Conservation (phyloP, 2,113 vertebrate species). For the Vireo altiloquus region DNA sequence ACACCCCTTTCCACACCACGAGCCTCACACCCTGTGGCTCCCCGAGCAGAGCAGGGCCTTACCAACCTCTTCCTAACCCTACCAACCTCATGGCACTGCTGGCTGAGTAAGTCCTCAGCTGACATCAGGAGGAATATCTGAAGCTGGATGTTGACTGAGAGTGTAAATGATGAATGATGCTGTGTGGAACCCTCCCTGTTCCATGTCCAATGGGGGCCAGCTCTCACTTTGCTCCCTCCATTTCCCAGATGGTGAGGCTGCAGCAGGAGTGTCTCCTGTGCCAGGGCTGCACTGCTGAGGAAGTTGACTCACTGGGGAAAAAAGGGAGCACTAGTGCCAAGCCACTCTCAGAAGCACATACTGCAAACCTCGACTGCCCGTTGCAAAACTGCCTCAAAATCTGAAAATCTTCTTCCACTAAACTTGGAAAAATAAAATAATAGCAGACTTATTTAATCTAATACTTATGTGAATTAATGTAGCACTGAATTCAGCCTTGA, state of each 20-base stretch:
- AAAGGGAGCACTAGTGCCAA: neutral
- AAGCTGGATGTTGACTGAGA: neutral
- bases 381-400: slow-evolving; percentile 18
- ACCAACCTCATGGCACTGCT: neutral
- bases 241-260: neutral
- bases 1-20: neutral
- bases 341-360: neutral
- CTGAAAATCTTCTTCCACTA: neutral
- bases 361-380: neutral
- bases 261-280: neutral
- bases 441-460: neutral
- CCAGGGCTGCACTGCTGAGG: neutral
- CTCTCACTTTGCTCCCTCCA: neutral
- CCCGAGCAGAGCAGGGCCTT: accelerated
- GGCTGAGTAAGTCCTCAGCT: neutral
- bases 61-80: neutral
- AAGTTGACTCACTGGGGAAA: slow-evolving; percentile 30
- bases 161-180: neutral
- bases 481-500: neutral
- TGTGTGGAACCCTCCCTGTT: neutral
- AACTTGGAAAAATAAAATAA: slow-evolving; percentile 13
- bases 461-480: neutral
- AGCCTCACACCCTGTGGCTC: accelerated
- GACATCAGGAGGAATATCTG: neutral
- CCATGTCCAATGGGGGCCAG: accelerated